These are phyloP conservation scores for Leptinotarsa undecemlineata DNA, from an alignment of 1,140 invertebrate species.

Conservation along the genomic window DNA sequence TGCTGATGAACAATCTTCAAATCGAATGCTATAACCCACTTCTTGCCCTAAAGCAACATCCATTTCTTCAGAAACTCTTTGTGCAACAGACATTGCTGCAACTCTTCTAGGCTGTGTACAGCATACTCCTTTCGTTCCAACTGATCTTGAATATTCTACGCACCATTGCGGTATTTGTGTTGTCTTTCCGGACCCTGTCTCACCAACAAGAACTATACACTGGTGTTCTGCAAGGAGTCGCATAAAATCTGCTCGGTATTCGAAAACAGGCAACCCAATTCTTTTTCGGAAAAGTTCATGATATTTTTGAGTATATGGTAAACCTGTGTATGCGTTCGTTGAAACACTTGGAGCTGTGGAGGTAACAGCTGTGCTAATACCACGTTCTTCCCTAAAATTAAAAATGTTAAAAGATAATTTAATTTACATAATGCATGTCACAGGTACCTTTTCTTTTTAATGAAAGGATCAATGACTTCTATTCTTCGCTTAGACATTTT, in stretches of 20 bases:
- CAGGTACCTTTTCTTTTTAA: conserved; percentile 71
- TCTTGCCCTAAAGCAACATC: conserved; percentile 93
- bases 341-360: conserved; percentile 56
- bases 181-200: conserved; percentile 97
- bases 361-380: conserved; percentile 42
- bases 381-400: conserved; percentile 49
- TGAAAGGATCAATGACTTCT: conserved; percentile 80
- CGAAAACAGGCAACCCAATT: conserved; percentile 93
- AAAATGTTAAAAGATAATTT: conserved; percentile 42
- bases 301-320: conserved; percentile 80
- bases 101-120: conserved; percentile 98
- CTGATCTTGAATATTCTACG: conserved; percentile 81
- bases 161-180: conserved; percentile 95
- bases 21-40: conserved; percentile 99
- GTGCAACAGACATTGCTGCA: conserved; percentile 98
- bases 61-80: conserved; percentile 99
- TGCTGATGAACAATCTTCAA: conserved; percentile 97
- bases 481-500: conserved; percentile 81
- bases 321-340: conserved; percentile 72
- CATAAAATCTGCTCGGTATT: conserved; percentile 96
- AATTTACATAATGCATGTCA: conserved; percentile 49
- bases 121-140: conserved; percentile 82
- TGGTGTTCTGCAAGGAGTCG: conserved; percentile 87
- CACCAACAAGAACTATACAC: conserved; percentile 92
- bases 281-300: conserved; percentile 87